Evolutionary conservation across 2,888 invertebrate species (phyloP), one percentile per base, ranked within the genome.

Genomic region (Patella ulyssiponensis): DNA sequence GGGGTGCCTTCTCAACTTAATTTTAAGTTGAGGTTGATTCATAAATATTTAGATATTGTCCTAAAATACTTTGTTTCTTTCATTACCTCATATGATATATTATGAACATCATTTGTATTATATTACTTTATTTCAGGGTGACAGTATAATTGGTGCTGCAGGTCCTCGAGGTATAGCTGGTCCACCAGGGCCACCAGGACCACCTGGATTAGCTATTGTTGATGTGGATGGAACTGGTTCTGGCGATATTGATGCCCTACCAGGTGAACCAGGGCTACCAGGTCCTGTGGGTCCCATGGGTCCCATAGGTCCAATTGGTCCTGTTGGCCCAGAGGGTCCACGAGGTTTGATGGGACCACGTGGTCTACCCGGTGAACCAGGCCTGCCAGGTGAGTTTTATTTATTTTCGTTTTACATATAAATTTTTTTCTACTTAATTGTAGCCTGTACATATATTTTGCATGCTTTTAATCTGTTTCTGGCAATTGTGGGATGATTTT

Each of bases 261-360:
- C n/a, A 23, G 80, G 81, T 0, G 33, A 70, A 12, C 77, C 74
- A 14, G 81, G 83, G 54, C 80, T 77, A 27, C 79, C 79, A 14
- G 82, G 83, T 14, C 76, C 76, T 14, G 79, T 77, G 56, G 83
- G 83, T 20, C 77, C 82, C 12, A 69, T 70, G 44, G 86, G 86
- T 56, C 82, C 84, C 11, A 77, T 70, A 33, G 86, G 86, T 56
- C 82, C 84, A 14, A 77, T 81, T n/a, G 88, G 88, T 12, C 77
- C 81, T 12, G 69, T 27, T 27, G 86, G 86, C 70, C 77, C 73
- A 12, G 69, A 15, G 20, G 64, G 64, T n/a, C 64, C 64, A 23
- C 20, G 17, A 20, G 81, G 79, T n/a, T 52, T 71, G 1, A 20
- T 15, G 5, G 77, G 15, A 73, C 52, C 15, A 71, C 71, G 12